phyloP scores from a whole-genome alignment of 2,888 invertebrate species.

The Psylliodes chrysocephalus region DNA sequence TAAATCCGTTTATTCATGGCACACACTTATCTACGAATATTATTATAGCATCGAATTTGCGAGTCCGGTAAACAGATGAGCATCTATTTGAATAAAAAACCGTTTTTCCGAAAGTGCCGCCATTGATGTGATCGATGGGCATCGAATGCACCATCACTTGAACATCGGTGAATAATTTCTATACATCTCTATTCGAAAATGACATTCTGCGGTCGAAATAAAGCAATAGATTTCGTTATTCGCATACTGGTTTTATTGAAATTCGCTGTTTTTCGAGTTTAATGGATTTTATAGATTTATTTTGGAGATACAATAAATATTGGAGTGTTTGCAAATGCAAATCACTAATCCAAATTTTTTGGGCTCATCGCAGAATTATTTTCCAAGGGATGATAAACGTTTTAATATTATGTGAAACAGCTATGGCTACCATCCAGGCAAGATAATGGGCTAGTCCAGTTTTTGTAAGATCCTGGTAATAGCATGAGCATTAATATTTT shows the following conservation, averaged over 20 bases:
- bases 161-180: slow-evolving; percentile 5
- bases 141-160: slow-evolving; percentile 12
- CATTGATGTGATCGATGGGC: neutral
- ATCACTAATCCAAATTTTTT: neutral
- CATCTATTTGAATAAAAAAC: too few relatives aligned
- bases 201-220: slow-evolving; percentile 15
- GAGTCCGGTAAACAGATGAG: too few relatives aligned
- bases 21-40: too few relatives aligned
- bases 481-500: too few relatives aligned
- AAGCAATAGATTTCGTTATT: slow-evolving; percentile 21
- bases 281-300: slow-evolving; percentile 25
- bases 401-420: too few relatives aligned
- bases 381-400: too few relatives aligned
- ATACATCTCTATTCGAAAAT: slow-evolving; percentile 6
- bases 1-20: too few relatives aligned
- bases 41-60: too few relatives aligned
- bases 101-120: neutral
- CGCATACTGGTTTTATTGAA: slow-evolving; percentile 18
- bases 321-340: neutral
- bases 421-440: too few relatives aligned
- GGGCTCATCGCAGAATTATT: too few relatives aligned
- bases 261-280: slow-evolving; percentile 15
- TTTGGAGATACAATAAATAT: slow-evolving; percentile 11
- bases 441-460: too few relatives aligned
- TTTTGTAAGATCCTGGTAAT: too few relatives aligned